Evolutionary conservation across 2,113 vertebrate species (phyloP), one percentile per base, ranked within the genome.

Genomic region (Ascaphus truei): DNA sequence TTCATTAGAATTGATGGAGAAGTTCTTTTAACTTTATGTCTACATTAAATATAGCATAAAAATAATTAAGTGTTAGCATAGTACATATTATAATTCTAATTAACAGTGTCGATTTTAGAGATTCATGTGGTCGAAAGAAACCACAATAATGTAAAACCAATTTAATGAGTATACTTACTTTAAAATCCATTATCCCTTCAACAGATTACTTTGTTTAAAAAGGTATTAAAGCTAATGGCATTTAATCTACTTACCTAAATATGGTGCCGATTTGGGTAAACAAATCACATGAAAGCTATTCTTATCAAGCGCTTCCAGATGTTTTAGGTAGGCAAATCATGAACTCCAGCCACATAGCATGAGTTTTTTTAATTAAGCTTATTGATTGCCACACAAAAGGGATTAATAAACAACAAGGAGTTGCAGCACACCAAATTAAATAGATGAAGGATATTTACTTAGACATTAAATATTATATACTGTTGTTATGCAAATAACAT

Each of bases 121-220:
- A 76, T 78, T 81, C 58, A 60, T 77, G 62, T 75, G 60, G 67
- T 69, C 75, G 79, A 72, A 85, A 53, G 75, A 84, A 82, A 78
- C 57, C 41, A 74, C 68, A 81, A 16, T 64, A 36, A 72, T 79
- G 47, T 82, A 82, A 86, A 84, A 75, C 12, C 6, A 34, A 75
- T 76, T 72, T 79, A 84, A 85, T 56, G 71, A 83, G 60, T 82
- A 71, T 78, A 79, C 55, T 80, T 85, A 81, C 65, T 84, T 88
- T 82, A 80, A 80, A 87, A 82, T 80, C 72, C 60, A 76, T 81
- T 84, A 81, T 80, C 48, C 78, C 58, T 77, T 85, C 51, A 80
- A 64, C 62, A 84, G 76, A 85, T 78, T 85, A 82, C 71, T 84
- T 81, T 84, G 43, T 82, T 86, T 84, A 63, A 83, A 84, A 83